These are phyloP conservation scores for Clinocottus analis DNA, from an alignment of 2,113 vertebrate genomes.

Conservation along the genomic window DNA sequence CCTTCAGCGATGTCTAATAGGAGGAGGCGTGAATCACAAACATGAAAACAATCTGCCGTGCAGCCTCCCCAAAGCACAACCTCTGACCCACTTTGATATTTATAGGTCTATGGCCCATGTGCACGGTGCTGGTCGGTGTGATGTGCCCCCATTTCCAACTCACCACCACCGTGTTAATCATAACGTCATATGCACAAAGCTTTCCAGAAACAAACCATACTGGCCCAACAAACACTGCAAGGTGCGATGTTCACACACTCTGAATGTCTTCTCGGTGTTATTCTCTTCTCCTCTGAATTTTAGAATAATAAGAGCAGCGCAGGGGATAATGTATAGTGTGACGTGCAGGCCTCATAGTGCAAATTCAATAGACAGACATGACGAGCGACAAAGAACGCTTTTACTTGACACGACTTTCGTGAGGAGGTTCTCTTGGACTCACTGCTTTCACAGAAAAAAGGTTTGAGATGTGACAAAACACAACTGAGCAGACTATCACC, in stretches of 20 bases:
- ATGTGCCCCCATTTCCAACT: conserved; percentile 41
- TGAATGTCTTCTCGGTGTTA: conserved; percentile 24
- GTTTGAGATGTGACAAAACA: conserved; percentile 13
- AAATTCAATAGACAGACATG: conserved; percentile 6
- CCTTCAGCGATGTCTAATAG: conserved; percentile 40
- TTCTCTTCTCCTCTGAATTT: background rate
- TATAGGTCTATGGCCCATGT: conserved; percentile 56
- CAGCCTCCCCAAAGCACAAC: conserved; percentile 36
- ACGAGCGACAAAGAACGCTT: background rate
- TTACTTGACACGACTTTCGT: background rate
- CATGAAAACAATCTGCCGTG: conserved; percentile 53
- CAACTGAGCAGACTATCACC: background rate
- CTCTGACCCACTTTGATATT: conserved; percentile 78
- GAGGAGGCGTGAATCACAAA: conserved; percentile 53
- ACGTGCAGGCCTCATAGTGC: background rate
- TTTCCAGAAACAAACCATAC: conserved; percentile 41
- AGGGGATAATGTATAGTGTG: background rate
- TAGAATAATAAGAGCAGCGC: background rate
- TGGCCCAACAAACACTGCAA: conserved; percentile 41
- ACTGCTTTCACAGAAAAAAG: conserved; percentile 6
- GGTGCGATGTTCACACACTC: background rate
- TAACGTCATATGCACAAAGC: conserved; percentile 37
- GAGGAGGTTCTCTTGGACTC: background rate
- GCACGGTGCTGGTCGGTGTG: conserved; percentile 8
- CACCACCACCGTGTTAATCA: conserved; percentile 46